Conservation (phyloP, 1,140 invertebrate species). For the Orchesella cincta region DNA sequence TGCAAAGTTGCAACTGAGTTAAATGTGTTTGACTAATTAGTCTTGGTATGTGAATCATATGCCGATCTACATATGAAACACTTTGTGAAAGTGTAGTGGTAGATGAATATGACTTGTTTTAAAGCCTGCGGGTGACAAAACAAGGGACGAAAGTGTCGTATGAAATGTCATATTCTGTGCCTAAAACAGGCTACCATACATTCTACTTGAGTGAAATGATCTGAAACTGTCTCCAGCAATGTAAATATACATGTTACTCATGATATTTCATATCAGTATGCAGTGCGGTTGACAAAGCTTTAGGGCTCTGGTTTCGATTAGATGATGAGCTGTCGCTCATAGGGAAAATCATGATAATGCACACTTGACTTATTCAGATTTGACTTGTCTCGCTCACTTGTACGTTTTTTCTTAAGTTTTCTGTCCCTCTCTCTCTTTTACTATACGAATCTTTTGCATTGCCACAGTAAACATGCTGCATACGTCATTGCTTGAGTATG, state of each 20-base stretch:
- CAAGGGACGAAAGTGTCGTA: constrained; percentile 48
- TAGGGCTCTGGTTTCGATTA: constrained; percentile 1
- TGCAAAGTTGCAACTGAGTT: background rate
- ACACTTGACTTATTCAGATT: background rate
- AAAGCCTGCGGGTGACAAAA: constrained; percentile 50
- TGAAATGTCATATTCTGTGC: constrained; percentile 50
- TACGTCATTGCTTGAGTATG: no score
- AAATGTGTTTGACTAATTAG: background rate
- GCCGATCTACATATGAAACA: background rate
- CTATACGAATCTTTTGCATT: no score
- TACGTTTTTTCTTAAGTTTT: no score
- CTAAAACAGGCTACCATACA: background rate
- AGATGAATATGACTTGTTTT: constrained; percentile 34
- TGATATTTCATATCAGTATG: background rate
- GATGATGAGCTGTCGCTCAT: constrained; percentile 12
- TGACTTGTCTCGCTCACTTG: background rate
- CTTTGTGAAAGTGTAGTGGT: background rate
- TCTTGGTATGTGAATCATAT: background rate
- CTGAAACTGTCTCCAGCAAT: background rate
- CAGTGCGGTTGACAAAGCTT: background rate
- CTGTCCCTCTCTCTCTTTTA: no score
- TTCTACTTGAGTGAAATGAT: background rate
- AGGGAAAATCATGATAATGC: constrained; percentile 4
- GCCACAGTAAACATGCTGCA: no score
- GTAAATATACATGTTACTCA: no score